Percentiles rank a stretch among this genome's conserved stretches.
phyloP scores from a whole-genome alignment of 23 tunicate genomes.

The Halocynthia aurantium region DNA sequence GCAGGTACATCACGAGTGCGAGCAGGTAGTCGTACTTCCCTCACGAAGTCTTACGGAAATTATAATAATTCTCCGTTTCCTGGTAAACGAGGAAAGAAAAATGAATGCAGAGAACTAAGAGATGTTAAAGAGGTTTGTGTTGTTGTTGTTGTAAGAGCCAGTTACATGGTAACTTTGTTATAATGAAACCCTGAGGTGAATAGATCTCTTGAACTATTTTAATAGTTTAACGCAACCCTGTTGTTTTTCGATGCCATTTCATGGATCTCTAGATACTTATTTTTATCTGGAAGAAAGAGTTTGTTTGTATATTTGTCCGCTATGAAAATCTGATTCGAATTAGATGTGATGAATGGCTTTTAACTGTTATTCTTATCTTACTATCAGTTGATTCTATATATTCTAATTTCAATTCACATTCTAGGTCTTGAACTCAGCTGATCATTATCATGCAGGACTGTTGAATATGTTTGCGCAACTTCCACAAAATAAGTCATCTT shows the following conservation, averaged over 20 bases:
- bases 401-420: background rate
- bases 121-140: constrained; percentile 57
- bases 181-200: too few species aligned
- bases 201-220: background rate
- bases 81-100: constrained; percentile 15
- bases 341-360: too few species aligned
- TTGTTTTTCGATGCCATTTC: too few species aligned
- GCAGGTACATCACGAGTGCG: background rate
- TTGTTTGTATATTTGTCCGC: too few species aligned
- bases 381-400: too few species aligned
- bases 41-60: background rate
- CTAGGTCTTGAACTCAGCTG: constrained; percentile 61
- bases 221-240: background rate
- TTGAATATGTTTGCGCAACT: constrained; percentile 52
- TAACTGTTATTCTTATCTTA: too few species aligned
- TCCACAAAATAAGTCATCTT: background rate
- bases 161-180: background rate
- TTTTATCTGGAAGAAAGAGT: too few species aligned
- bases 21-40: background rate
- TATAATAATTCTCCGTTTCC: background rate
- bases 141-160: background rate
- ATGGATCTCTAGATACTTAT: too few species aligned
- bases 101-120: constrained; percentile 43
- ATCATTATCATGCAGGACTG: constrained; percentile 87
- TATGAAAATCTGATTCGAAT: too few species aligned